Percentiles rank a stretch among this genome's conserved stretches.
Evolutionary conservation across 2,888 invertebrate species (phyloP).

Genomic region (Luperina nickerlii): DNA sequence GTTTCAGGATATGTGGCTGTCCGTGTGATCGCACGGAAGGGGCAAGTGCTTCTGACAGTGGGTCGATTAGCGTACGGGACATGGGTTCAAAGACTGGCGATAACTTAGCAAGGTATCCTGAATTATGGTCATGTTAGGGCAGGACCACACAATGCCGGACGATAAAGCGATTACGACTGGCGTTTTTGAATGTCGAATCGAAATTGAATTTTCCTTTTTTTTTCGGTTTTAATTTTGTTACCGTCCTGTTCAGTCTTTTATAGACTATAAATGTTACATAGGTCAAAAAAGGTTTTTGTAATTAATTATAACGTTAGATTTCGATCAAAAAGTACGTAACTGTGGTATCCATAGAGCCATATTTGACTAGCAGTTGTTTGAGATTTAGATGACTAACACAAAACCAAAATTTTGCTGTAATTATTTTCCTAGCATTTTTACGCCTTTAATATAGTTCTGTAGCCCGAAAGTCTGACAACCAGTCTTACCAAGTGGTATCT

Average conservation of each 20-base stretch:
- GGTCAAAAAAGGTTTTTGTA: neutral
- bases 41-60: conserved; percentile 85
- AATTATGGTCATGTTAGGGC: conserved; percentile 62
- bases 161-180: conserved; percentile 51
- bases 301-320: neutral
- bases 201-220: conserved; percentile 26
- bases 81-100: conserved; percentile 81
- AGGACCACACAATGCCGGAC: conserved; percentile 49
- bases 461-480: too few species aligned
- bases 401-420: too few species aligned
- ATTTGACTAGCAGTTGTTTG: neutral
- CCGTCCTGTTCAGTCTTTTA: neutral
- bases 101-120: conserved; percentile 69
- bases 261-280: neutral
- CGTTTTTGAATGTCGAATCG: conserved; percentile 33
- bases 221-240: conserved; percentile 13
- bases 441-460: too few species aligned
- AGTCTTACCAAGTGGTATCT: too few species aligned
- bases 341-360: neutral
- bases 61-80: conserved; percentile 84
- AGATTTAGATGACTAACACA: too few species aligned
- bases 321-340: neutral
- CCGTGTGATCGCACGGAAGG: conserved; percentile 82
- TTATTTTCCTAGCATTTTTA: too few species aligned
- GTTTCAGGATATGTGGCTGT: conserved; percentile 68